Evolutionary conservation across 2,888 invertebrate genomes (phyloP), one percentile per base, ranked within the genome.

Genomic region (Drosophila paramelanica): DNA sequence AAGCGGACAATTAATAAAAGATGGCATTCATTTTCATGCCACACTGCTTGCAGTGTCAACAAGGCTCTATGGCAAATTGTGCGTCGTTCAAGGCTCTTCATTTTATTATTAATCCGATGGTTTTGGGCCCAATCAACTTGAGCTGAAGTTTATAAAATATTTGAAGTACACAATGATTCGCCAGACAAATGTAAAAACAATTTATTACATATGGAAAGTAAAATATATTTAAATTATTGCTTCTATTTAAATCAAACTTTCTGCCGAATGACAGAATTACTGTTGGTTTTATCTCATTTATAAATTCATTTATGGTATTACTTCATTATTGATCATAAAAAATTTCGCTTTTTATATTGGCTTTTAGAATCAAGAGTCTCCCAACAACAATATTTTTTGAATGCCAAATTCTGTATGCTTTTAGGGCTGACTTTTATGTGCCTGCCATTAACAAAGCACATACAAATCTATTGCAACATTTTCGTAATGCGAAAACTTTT

Each of bases 1-100:
- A 64, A 59, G 58, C 52, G 66, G 36, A 66, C 82, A 82, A 85
- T 82, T 82, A 82, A 82, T 61, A 73, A 85, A 88, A 87, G 81
- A 78, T 88, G 57, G 56, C 71, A 73, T 73, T 81, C 52, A 76
- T 79, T 84, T 84, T 59, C 76, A 68, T 68, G 71, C 69, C 69
- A 55, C 61, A 47, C 42, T 17, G 61, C 70, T 39, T 23, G 49
- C 55, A 62, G 67, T 77, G 59, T 75, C 62, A 77, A 72, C 56
- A 77, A 20, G 73, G 38, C 67, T 59, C 52, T 27, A 59, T 55
- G 10, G 72, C 66, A 75, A 79, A 79, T 75, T 68, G 59, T 62
- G 77, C 43, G 67, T 61, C 39, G 38, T 66, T 49, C 57, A 65
- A 27, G 17, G 53, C 53, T 62, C 61, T 61, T 56, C 61, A 64